Base-by-base conservation (phyloP, 2,113 vertebrate genomes). In the Pristiophorus japonicus region DNA sequence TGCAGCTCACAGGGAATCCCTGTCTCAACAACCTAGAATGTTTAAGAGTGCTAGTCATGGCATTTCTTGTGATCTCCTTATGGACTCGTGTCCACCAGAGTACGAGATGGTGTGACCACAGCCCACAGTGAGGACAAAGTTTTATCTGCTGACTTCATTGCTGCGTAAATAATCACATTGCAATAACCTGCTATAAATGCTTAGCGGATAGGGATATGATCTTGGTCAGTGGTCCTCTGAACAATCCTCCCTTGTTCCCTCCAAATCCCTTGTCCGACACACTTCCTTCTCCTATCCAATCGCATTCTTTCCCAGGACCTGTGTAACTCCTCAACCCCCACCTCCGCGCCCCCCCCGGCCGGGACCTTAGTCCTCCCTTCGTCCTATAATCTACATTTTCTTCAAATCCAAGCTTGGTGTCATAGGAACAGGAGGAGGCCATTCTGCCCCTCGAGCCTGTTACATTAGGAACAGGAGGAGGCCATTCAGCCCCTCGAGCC, bases 11-110 rank as follows among this genome's bases (percentile, higher is more conserved):
- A 38, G 62, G 16, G 59, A 92, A 92, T 38, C 62, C 75, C 88
- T 88, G 62, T 18, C 34, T 65, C 88, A 63, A 63, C 62, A 30
- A 92, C 88, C 62, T 62, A 2, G 34, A 38, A 92, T 92, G 34
- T 91, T 91, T 91, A 62, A 91, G 62, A 91, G 87, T 59, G 30
- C 55, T 59, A 62, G 87, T 91, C 30, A n/a, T 91, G 87, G 30
- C 34, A 30, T 62, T n/a, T n/a, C 30, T 59, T 91, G 87, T 62
- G 55, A 91, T 34, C 30, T 12, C 87, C 87, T 18, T 34, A 62
- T 62, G 27, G 30, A 91, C 87, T 47, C 22, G 27, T 81, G 78
- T 42, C 18, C 3, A 81, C n/a, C 51, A 34, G 87, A 62, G 55
- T n/a, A 62, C 20, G 30, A 30, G 30, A 18, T 91, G 34, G 87